Evolutionary conservation across 2,113 vertebrate genomes (phyloP).

Genomic region (Sphaerodactylus townsendi): DNA sequence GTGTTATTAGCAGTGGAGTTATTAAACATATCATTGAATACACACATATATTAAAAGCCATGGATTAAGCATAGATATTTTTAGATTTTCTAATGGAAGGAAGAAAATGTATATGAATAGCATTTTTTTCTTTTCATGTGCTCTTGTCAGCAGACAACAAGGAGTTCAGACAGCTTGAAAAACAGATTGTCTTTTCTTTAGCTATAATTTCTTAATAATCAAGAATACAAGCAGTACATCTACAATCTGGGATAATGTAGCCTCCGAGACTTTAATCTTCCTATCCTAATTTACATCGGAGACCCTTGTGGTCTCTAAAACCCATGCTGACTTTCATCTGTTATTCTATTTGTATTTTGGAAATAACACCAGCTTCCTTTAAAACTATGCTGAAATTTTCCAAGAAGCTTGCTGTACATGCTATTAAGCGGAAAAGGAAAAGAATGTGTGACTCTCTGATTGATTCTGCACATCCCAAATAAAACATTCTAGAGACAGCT

Average conservation of each 20-base stretch:
- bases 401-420: not conserved
- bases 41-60: not conserved
- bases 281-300: constrained; percentile 52
- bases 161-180: constrained; percentile 41
- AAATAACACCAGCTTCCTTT: not conserved
- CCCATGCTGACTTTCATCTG: constrained; percentile 4
- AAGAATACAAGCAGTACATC: constrained; percentile 43
- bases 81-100: not conserved
- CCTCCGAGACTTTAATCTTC: constrained; percentile 44
- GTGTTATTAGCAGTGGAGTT: not conserved
- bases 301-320: constrained; percentile 18
- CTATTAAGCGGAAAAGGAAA: constrained; percentile 28
- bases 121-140: not conserved
- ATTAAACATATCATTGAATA: constrained; percentile 12
- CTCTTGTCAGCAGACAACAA: constrained; percentile 9
- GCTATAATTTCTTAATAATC: constrained; percentile 47
- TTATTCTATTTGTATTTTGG: constrained; percentile 13
- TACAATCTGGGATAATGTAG: constrained; percentile 39
- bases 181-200: constrained; percentile 48
- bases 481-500: not conserved
- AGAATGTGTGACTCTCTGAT: not conserved
- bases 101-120: not conserved
- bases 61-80: not conserved
- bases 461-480: not conserved
- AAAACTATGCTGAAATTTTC: constrained; percentile 21